A percentile compares a stretch with the other conserved stretches of the same genome.
These are phyloP conservation scores for Himantopus leucocephalus DNA, from an alignment of 2,113 vertebrate genomes.

Conservation along the genomic window DNA sequence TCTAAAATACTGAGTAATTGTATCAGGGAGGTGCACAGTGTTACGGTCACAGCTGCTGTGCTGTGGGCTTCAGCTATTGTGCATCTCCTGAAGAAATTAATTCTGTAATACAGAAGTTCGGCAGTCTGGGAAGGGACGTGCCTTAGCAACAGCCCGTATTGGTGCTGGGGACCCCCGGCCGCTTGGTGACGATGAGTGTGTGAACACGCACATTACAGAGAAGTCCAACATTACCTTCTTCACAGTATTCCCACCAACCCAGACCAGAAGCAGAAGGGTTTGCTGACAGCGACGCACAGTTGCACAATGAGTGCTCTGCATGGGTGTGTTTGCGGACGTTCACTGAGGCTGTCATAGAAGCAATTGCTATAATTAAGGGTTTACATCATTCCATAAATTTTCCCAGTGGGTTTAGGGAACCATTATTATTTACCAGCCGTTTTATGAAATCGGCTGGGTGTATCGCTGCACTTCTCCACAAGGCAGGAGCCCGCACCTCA, in stretches of 20 bases:
- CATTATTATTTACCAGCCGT: not conserved
- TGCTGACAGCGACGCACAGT: not conserved
- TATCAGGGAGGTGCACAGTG: not conserved
- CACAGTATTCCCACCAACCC: accelerated
- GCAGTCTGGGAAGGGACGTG: not conserved
- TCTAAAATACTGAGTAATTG: not conserved
- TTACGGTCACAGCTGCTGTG: not conserved
- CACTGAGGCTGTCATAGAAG: not conserved
- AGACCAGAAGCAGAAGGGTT: not conserved
- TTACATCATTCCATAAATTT: not conserved
- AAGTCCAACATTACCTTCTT: not conserved
- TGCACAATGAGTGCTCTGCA: not conserved
- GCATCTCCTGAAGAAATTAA: not conserved
- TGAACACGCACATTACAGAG: not conserved
- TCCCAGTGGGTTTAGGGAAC: not conserved
- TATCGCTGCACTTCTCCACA: accelerated
- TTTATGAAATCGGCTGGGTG: not conserved
- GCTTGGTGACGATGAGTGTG: not conserved
- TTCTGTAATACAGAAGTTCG: not conserved
- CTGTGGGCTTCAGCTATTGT: not conserved
- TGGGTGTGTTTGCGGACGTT: not conserved
- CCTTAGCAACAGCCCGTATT: not conserved
- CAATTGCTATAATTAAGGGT: not conserved
- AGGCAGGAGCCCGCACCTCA: not conserved
- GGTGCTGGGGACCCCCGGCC: not conserved